phyloP scores from a whole-genome alignment of 2,113 vertebrate genomes.

The Callocephalon fimbriatum region DNA sequence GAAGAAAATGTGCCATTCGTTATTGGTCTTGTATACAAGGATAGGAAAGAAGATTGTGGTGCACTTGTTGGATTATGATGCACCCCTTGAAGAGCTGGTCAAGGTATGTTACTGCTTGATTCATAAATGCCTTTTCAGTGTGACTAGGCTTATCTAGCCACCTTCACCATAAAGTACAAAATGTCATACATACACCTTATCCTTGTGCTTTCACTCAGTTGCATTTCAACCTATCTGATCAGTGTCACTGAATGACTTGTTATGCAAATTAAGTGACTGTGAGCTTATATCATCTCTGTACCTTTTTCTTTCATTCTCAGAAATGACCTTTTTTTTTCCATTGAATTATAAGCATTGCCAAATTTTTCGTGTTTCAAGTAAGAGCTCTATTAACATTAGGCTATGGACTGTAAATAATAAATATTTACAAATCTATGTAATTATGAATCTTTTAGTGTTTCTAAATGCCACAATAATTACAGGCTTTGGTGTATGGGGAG shows the following conservation, averaged over 20 bases:
- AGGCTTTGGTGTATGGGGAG: not conserved
- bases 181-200: accelerated
- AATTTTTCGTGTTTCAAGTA: not conserved
- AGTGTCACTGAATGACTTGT: not conserved
- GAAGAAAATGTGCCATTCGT: not conserved
- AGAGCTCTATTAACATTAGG: not conserved
- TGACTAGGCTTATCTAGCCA: not conserved
- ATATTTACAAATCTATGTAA: not conserved
- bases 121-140: not conserved
- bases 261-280: not conserved
- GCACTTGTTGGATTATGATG: not conserved
- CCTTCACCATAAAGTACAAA: not conserved
- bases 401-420: not conserved
- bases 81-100: not conserved
- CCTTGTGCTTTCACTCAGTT: not conserved
- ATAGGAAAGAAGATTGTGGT: not conserved
- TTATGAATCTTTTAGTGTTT: not conserved
- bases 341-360: not conserved
- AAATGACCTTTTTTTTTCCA: not conserved
- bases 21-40: accelerated
- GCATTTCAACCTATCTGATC: not conserved
- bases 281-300: not conserved
- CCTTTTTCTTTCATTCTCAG: not conserved
- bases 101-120: not conserved
- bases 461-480: not conserved